Percentiles rank a stretch among this genome's conserved stretches.
Conservation (phyloP, 2,113 vertebrate genomes). For the Heloderma charlesbogerti region DNA sequence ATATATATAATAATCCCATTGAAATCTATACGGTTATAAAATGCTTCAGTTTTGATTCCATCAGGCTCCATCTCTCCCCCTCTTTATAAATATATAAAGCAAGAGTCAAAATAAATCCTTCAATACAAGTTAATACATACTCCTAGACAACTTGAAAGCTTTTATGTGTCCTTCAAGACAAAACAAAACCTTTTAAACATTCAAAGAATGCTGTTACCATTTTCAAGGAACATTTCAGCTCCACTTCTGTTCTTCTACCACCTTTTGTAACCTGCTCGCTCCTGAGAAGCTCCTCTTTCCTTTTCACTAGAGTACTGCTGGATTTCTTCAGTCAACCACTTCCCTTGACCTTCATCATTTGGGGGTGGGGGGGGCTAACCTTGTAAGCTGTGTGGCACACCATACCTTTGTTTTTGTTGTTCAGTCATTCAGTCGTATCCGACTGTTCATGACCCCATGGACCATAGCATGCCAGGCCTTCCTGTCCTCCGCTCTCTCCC, state of each 20-base stretch:
- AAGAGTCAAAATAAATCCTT: background rate
- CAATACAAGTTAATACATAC: rapidly evolving
- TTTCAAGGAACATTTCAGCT: background rate
- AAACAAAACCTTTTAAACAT: background rate
- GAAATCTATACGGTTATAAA: conserved; percentile 3
- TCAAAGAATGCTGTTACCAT: background rate
- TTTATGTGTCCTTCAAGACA: background rate
- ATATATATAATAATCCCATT: too few species aligned
- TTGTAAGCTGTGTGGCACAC: background rate
- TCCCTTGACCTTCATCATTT: background rate
- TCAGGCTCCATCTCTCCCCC: background rate
- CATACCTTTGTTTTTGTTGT: too few species aligned
- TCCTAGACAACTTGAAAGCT: background rate
- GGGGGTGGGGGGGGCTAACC: too few species aligned
- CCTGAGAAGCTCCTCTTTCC: background rate
- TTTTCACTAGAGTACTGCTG: background rate
- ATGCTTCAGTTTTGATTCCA: background rate
- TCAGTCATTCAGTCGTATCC: too few species aligned
- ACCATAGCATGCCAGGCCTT: too few species aligned
- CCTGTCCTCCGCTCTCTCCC: too few species aligned
- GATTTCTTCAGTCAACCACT: background rate
- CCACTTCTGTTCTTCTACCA: background rate
- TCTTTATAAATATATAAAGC: background rate
- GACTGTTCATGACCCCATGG: too few species aligned
- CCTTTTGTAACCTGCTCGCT: background rate